These are phyloP conservation scores for Drosophila affinis DNA, from an alignment of 2,888 invertebrate species.

Conservation along the genomic window DNA sequence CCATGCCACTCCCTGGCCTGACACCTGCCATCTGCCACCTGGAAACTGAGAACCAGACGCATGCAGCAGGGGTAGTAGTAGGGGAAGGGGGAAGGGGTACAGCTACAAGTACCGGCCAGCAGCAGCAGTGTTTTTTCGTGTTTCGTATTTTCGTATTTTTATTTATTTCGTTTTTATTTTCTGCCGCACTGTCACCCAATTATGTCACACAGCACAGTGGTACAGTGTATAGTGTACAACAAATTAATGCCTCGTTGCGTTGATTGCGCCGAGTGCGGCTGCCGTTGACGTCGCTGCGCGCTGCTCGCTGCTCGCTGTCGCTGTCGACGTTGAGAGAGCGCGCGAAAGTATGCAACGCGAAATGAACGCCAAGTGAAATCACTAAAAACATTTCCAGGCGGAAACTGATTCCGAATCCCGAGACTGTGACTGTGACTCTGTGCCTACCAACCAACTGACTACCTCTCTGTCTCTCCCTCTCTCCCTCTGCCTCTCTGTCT, in stretches of 20 bases:
- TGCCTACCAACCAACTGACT: conserved; percentile 11
- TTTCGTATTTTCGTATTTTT: conserved; percentile 19
- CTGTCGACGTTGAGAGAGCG: conserved; percentile 48
- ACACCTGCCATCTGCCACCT: conserved; percentile 32
- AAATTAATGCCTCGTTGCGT: conserved; percentile 82
- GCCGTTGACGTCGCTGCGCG: conserved; percentile 21
- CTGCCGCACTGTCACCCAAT: conserved; percentile 79
- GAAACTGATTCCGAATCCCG: conserved; percentile 33
- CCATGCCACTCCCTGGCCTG: conserved; percentile 42
- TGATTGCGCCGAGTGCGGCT: conserved; percentile 72
- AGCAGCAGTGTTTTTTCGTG: conserved; percentile 11
- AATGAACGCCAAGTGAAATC: conserved; percentile 73
- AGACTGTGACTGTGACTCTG: conserved; percentile 4
- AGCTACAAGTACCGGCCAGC: conserved; percentile 30
- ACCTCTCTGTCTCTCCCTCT: background rate
- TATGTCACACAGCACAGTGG: conserved; percentile 67
- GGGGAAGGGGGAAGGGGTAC: background rate
- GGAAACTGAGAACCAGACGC: conserved; percentile 9
- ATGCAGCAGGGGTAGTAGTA: background rate
- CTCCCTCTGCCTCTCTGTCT: conserved; percentile 4
- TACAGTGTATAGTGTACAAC: conserved; percentile 67
- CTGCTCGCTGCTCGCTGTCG: conserved; percentile 8
- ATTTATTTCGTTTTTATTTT: conserved; percentile 51
- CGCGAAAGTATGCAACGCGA: conserved; percentile 72
- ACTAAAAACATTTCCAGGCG: conserved; percentile 68